Evolutionary conservation across 2,797 vertebrate genomes (phyloP), one percentile per base, ranked within the genome.

Genomic region (Microctenopoma stevenorrisi): DNA sequence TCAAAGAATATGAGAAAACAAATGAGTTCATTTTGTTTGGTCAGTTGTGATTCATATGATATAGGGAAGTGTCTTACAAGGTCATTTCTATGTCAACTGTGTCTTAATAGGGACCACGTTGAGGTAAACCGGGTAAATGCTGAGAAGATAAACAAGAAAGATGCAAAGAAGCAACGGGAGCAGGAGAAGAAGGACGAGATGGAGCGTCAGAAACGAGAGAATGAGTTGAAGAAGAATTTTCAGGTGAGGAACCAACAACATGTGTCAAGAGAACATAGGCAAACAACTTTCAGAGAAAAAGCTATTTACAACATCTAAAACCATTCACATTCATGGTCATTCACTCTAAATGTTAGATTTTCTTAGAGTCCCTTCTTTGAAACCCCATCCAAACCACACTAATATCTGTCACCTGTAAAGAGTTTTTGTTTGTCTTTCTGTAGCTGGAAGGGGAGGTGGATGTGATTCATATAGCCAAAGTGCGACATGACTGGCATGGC

Each of bases 201-300:
- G 67, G 90, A 89, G 43, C 86, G n/a, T 44, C 84, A 81, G 81
- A 94, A 87, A 78, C 89, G 38, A 78, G 90, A 89, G 78, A 88
- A 84, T 0, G 89, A 92, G 58, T 50, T 91, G 37, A 83, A 47
- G 53, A 95, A 91, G 74, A 94, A 83, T 68, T 95, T 95, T 68
- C 91, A 94, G 91, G 94, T 95, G 60, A 58, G 62, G 12, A 44
- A 61, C 2, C 4, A 4, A 10, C 48, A 25, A 53, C 6, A 38
- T 50, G 12, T 53, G 26, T 51, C 15, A 16, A 51, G 7, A 22
- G 22, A 1, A 22, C 22, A 22, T 22, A 22, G 22, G 2, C 22
- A 22, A 1, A 22, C 22, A 22, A 22, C 22, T 22, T 22, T 22
- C 22, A 22, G 22, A 22, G 22, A 22, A 22, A 22, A 22, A 22